A percentile compares a stretch with the other conserved stretches of the same genome.
Conservation (phyloP, 1,140 invertebrate genomes). For the Elysia chlorotica region DNA sequence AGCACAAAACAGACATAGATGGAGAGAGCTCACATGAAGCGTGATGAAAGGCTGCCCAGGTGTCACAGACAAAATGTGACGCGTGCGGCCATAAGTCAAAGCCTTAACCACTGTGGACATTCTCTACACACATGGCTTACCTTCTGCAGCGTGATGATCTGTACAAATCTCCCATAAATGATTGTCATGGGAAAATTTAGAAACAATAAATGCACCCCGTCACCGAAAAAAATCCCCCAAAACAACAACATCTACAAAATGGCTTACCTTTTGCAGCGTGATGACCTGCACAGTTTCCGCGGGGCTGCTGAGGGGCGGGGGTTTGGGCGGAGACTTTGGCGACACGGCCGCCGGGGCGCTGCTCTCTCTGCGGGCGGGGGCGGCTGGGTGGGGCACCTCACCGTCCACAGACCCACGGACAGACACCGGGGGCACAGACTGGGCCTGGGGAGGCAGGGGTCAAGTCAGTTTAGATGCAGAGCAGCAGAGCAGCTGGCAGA, state of each 20-base stretch:
- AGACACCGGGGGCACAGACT: neutral
- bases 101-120: too few species aligned
- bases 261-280: conserved; percentile 40
- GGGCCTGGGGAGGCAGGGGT: too few species aligned
- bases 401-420: neutral
- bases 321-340: neutral
- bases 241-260: conserved; percentile 1
- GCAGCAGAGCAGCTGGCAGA: too few species aligned
- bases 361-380: neutral
- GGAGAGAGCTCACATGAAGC: neutral
- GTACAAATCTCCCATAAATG: conserved; percentile 37
- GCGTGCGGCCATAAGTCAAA: too few species aligned
- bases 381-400: neutral
- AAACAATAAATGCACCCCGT: too few species aligned
- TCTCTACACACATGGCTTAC: too few species aligned
- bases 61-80: too few species aligned
- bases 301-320: neutral
- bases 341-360: neutral
- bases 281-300: conserved; percentile 40
- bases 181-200: too few species aligned
- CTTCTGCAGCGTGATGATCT: conserved; percentile 41
- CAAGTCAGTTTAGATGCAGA: too few species aligned
- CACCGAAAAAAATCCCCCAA: too few species aligned
- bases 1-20: neutral
- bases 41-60: too few species aligned